Base-by-base conservation (phyloP, 2,888 invertebrate genomes). In the Ellobium chinense region DNA sequence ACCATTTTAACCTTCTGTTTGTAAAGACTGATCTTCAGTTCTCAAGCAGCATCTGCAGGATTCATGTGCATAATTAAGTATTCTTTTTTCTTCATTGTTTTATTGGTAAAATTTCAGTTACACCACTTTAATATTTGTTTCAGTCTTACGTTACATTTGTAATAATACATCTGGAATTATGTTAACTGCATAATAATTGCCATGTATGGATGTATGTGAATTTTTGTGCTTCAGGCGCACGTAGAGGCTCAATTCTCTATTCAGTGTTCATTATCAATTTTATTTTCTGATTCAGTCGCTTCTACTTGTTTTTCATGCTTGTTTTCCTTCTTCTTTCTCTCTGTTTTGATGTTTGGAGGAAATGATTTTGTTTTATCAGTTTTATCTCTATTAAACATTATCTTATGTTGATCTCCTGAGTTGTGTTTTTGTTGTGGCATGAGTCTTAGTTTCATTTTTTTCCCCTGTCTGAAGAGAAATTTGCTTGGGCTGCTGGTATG, bases 221-320 rank as follows among this genome's bases (percentile, higher is more conserved):
- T 58, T 36, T 69, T 73, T 78, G 74, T 69, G 73, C 69, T 80
- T 69, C 70, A 69, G 66, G 60, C 78, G 78, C 83, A 83, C 72
- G 76, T 78, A 83, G 65, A 37, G 60, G 74, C 60, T 68, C 74
- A 74, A 66, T 46, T n/a, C 39, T 76, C 78, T 73, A 70, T 69
- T 80, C 54, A 78, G 75, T 80, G 83, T 81, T 79, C 60, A 75
- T 83, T 83, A 85, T 82, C 74, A 82, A 82, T 79, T 82, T 82
- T 83, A 54, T 54, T 80, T 83, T 83, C 39, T 78, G 68, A 81
- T 81, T 80, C 36, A 65, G 78, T 73, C 72, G 74, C 72, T 82
- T 82, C 80, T 81, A 76, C 58, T 77, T 77, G 65, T 65, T 69
- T 68, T 56, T 69, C 68, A 80, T 39, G 65, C 65, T 82, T 14